phyloP scores from a whole-genome alignment of 2,888 invertebrate genomes.

The Orthosia gracilis region DNA sequence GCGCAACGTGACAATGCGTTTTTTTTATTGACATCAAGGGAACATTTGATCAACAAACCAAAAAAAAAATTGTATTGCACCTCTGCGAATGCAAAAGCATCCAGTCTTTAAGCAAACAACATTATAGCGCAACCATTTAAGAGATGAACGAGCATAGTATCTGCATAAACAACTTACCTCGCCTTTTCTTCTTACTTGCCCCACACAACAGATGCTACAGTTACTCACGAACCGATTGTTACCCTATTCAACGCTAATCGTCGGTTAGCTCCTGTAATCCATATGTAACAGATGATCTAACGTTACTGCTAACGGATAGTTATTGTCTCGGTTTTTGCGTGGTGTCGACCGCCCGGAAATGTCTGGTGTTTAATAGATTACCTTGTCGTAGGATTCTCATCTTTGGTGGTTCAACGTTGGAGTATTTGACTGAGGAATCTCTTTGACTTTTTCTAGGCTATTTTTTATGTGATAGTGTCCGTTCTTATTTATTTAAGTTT shows the following conservation, averaged over 20 bases:
- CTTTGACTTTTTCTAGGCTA: too few species aligned
- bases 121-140: background rate
- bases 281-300: constrained; percentile 69
- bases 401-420: background rate
- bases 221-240: constrained; percentile 62
- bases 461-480: too few species aligned
- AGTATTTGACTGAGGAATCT: background rate
- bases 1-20: too few species aligned
- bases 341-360: constrained; percentile 43
- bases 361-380: background rate
- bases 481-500: too few species aligned
- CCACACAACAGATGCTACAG: constrained; percentile 48
- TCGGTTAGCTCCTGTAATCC: constrained; percentile 66
- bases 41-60: too few species aligned
- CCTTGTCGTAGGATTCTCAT: background rate
- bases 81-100: too few species aligned
- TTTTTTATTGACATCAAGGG: too few species aligned
- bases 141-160: background rate
- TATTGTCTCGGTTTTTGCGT: constrained; percentile 60
- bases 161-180: background rate
- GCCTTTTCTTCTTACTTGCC: constrained; percentile 9
- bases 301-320: constrained; percentile 63
- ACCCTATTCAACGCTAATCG: constrained; percentile 65
- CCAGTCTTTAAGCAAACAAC: background rate
- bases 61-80: too few species aligned